Conservation (phyloP, 2,797 vertebrate genomes). For the Luscinia luscinia region DNA sequence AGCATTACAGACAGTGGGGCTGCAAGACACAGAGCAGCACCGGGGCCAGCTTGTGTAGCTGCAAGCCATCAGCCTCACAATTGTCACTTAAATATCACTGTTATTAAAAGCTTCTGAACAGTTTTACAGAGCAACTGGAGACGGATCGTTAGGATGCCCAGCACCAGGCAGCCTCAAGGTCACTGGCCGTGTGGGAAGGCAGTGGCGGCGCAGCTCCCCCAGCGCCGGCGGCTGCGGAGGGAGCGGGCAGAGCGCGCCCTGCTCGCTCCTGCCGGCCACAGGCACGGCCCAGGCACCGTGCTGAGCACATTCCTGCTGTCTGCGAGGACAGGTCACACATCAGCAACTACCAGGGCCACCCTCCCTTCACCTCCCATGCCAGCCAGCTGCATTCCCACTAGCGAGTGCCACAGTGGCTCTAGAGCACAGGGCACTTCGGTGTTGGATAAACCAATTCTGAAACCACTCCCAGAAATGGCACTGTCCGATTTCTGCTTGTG, state of each 20-base stretch:
- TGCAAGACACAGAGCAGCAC: not conserved
- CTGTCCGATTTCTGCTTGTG: not conserved
- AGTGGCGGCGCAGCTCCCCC: slow-evolving; percentile 38
- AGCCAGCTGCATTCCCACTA: accelerated
- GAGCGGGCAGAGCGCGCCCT: not conserved
- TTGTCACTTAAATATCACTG: slow-evolving; percentile 59
- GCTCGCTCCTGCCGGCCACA: not conserved
- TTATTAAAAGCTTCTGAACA: slow-evolving; percentile 70
- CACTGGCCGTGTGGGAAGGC: slow-evolving; percentile 46
- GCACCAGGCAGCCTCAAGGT: slow-evolving; percentile 70
- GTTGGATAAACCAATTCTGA: not conserved
- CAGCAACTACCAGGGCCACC: not conserved
- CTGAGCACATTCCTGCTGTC: not conserved
- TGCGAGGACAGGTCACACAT: not conserved
- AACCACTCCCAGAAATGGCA: not conserved
- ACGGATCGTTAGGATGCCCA: slow-evolving; percentile 20
- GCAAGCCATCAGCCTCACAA: slow-evolving; percentile 18
- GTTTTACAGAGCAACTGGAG: slow-evolving; percentile 58
- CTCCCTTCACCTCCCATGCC: not conserved
- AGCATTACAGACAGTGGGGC: not conserved
- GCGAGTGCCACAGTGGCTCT: not conserved
- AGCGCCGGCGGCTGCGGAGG: too few relatives aligned
- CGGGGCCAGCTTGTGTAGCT: not conserved
- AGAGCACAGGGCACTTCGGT: accelerated
- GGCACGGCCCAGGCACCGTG: not conserved